Evolutionary conservation across 2,888 invertebrate genomes (phyloP), one percentile per base, ranked within the genome.

Genomic region (Cordylochernes scorpioides): DNA sequence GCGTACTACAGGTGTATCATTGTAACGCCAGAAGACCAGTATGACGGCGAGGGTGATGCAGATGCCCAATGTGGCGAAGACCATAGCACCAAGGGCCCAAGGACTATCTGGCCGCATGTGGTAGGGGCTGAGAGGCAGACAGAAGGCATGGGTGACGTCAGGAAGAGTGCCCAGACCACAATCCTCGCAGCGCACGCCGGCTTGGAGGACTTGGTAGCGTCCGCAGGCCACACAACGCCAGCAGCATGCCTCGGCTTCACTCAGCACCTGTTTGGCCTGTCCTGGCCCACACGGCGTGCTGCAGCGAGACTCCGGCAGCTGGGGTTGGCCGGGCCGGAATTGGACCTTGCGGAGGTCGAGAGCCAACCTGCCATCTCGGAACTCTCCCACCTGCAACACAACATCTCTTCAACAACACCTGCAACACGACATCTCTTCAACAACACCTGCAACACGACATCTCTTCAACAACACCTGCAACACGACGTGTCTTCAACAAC

Each of bases 211-310:
- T 67, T 80, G 73, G 57, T 77, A 78, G 48, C 68, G 68, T 26
- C 72, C 67, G 54, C 86, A 82, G 52, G 74, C 73, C 58, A 73
- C 72, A 55, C 82, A 84, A 51, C 78, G 78, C 80, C 82, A 84
- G 52, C 82, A 84, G 53, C 82, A 82, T 51, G 72, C 74, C 54
- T 82, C 80, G 1, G 80, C 82, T 51, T 80, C 80, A n/a, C n/a
- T n/a, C 25, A 80, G 72, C 54, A 78, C 78, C 52, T 75, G 73
- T 58, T 77, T 80, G 35, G 80, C 82, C 54, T 86, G 80, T 1
- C 80, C 82, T 32, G 66, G 60, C 45, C 69, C 69, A 50, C 88
- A 88, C 36, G 77, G 74, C 38, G 73, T 63, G 52, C 78, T 78
- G 60, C 86, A 88, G 26, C 82, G 75, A 4, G 82, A 84, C 48